Conservation (phyloP, 2,888 invertebrate species). For the Acleris emargana region DNA sequence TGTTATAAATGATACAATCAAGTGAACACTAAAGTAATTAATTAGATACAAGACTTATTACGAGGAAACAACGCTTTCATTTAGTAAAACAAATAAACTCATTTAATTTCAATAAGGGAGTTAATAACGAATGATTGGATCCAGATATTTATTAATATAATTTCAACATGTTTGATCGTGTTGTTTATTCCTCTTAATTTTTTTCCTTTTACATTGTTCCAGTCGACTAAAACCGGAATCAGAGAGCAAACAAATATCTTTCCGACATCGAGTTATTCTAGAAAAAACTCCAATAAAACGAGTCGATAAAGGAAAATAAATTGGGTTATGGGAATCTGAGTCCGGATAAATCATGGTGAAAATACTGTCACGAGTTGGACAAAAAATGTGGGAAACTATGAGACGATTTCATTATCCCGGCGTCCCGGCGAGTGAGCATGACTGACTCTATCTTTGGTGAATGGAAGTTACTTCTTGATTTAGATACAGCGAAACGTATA, state of each 20-base stretch:
- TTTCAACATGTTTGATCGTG: neutral
- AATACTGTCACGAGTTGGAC: conserved; percentile 75
- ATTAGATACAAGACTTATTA: neutral
- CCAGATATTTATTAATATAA: neutral
- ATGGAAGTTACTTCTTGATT: conserved; percentile 45
- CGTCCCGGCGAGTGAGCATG: conserved; percentile 61
- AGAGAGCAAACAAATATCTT: conserved; percentile 37
- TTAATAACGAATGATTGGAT: too few species aligned
- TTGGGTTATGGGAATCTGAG: conserved; percentile 77
- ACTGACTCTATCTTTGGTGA: conserved; percentile 54
- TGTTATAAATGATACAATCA: conserved; percentile 24
- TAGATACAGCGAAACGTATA: conserved; percentile 11
- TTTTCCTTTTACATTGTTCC: neutral
- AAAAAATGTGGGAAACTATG: conserved; percentile 72
- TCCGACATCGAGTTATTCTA: conserved; percentile 42
- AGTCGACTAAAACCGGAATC: neutral
- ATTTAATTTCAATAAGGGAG: too few species aligned
- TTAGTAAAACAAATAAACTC: neutral
- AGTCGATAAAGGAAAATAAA: conserved; percentile 64
- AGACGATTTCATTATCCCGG: conserved; percentile 68
- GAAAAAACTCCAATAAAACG: conserved; percentile 54
- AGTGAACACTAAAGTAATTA: neutral
- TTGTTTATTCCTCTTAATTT: neutral
- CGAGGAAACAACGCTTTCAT: neutral
- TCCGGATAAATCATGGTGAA: conserved; percentile 75